Base-by-base conservation (phyloP, 2,113 vertebrate species). In the Oceanodroma tethys region DNA sequence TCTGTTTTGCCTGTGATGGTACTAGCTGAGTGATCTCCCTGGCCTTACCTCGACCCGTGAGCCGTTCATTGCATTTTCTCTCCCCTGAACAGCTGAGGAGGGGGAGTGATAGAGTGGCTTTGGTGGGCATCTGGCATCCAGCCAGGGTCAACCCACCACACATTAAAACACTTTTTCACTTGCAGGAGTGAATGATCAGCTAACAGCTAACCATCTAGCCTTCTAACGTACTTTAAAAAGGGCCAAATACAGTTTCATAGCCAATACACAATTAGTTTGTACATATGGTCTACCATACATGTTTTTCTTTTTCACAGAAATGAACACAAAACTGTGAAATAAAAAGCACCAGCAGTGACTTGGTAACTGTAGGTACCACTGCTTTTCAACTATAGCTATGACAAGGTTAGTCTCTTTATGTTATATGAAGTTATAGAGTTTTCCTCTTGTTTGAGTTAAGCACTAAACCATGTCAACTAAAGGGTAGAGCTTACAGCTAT, bases 281-380 rank as follows among this genome's bases (percentile, higher is more conserved):
- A 58, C 38, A 13, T 20, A 8, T 60, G 34, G 4, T 26, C 14
- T 67, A 20, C 30, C 9, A 36, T 20, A 34, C 1, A 0, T 23
- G 14, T 14, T 21, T 86, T 58, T 36, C 3, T 36, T 72, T 72
- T 67, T 50, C 38, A 76, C 16, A 83, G 36, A 89, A 86, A 67
- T 47, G 10, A 53, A 29, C 26, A 80, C 5, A 71, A 66, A 74
- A 62, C 5, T 34, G 19, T 50, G 29, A 56, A 90, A 68, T 48
- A 81, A 76, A 70, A 62, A 32, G 63, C 74, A 47, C 11, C 4
- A 42, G 1, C 15, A 50, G 9, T n/a, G 13, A 65, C 13, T 26
- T n/a, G 10, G 53, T 67, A 62, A 10, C 20, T 82, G 48, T 21
- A 56, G 5, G 7, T 81, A 34, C 18, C 53, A 20, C 21, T 3